These are phyloP conservation scores for Falco punctatus DNA, from an alignment of 2,113 vertebrate genomes.

Conservation along the genomic window DNA sequence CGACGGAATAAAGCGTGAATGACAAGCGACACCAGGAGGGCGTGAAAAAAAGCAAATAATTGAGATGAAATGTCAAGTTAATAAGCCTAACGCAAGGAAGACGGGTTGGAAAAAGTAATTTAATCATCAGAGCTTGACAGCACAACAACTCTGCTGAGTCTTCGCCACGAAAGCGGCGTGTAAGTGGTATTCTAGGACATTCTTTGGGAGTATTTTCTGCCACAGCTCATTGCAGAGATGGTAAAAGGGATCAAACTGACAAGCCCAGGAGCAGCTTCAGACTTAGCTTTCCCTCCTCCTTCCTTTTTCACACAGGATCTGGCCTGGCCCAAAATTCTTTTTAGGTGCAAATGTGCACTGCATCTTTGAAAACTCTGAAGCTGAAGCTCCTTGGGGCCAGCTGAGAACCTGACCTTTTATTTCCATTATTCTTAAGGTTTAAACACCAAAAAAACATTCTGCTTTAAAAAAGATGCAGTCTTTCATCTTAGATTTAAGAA, in stretches of 20 bases:
- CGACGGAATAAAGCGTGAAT: background rate
- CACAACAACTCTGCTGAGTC: background rate
- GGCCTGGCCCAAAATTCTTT: background rate
- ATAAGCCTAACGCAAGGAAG: fast-evolving
- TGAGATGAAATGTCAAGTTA: background rate
- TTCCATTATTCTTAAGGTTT: background rate
- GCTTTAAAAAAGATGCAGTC: fast-evolving
- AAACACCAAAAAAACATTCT: background rate
- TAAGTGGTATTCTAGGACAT: background rate
- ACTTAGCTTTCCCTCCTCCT: background rate
- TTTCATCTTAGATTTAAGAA: background rate
- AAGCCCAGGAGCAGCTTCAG: background rate
- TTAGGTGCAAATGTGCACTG: background rate
- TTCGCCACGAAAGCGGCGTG: fast-evolving
- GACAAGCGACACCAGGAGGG: background rate
- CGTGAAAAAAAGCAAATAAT: background rate
- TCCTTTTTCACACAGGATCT: background rate
- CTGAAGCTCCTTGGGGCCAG: background rate
- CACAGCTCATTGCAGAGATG: fast-evolving
- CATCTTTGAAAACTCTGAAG: background rate
- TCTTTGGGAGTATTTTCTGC: background rate
- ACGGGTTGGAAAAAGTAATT: background rate
- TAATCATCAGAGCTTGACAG: background rate
- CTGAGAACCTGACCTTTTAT: background rate
- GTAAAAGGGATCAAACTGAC: background rate